Conservation (phyloP, 2,888 invertebrate species). For the Tinea trinotella region DNA sequence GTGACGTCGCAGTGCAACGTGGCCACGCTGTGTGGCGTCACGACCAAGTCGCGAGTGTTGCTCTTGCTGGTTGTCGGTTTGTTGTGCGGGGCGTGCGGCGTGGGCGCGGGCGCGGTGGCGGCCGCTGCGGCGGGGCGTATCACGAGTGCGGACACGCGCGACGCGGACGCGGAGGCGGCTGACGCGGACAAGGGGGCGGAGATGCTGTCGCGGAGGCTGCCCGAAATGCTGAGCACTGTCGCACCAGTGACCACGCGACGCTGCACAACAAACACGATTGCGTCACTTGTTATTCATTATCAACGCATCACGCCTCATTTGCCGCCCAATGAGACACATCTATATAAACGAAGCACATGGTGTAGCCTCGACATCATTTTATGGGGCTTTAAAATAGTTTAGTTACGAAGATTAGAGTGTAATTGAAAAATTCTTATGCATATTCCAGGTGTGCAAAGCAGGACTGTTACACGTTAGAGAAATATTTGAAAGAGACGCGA, state of each 20-base stretch:
- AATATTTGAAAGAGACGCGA: no score
- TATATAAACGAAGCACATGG: no score
- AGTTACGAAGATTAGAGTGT: no score
- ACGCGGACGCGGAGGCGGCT: slow-evolving; percentile 40
- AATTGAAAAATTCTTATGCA: no score
- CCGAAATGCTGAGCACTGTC: slow-evolving; percentile 61
- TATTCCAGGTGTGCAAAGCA: no score
- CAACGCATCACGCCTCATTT: no score
- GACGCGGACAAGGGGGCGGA: slow-evolving; percentile 51
- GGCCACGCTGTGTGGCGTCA: slow-evolving; percentile 47
- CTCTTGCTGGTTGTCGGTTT: slow-evolving; percentile 16
- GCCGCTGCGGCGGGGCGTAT: slow-evolving; percentile 44
- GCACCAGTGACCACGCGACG: slow-evolving; percentile 59
- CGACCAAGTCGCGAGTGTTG: slow-evolving; percentile 44
- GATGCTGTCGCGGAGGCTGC: slow-evolving; percentile 60
- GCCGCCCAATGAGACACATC: no score
- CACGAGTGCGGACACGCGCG: slow-evolving; percentile 56
- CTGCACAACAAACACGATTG: no score
- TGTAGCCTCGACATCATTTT: no score
- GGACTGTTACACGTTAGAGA: no score
- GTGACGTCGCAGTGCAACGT: slow-evolving; percentile 40
- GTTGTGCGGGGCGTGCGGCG: slow-evolving; percentile 23
- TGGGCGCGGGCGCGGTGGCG: slow-evolving; percentile 23
- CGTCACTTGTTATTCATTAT: no score
- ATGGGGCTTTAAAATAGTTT: no score